phyloP scores from a whole-genome alignment of 2,113 vertebrate species.

The Uropsilus gracilis region DNA sequence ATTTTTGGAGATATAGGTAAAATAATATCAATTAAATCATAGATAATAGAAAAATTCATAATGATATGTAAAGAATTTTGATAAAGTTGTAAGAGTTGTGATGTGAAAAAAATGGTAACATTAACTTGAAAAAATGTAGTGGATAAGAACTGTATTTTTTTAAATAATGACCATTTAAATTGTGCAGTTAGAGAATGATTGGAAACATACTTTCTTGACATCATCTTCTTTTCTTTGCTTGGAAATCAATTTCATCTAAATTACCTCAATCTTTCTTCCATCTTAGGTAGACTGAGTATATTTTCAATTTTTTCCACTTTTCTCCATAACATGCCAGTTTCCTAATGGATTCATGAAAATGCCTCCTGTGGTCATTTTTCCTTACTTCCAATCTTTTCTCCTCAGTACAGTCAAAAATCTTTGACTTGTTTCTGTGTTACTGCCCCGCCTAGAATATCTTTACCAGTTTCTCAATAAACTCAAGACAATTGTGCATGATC shows the following conservation, averaged over 20 bases:
- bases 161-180: not conserved
- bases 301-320: not conserved
- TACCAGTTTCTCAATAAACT: not conserved
- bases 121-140: not conserved
- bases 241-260: not conserved
- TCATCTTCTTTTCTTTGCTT: not conserved
- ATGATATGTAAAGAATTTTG: not conserved
- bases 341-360: not conserved
- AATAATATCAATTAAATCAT: not conserved
- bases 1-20: not conserved
- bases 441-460: not conserved
- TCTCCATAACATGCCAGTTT: not conserved
- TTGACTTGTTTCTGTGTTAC: not conserved
- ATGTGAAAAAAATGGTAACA: not conserved
- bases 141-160: not conserved
- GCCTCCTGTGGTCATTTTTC: not conserved
- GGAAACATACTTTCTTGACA: not conserved
- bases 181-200: not conserved
- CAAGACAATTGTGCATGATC: not conserved
- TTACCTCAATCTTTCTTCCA: not conserved
- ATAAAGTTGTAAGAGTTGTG: not conserved
- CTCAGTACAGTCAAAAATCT: not conserved
- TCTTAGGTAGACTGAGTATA: not conserved
- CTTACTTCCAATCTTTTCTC: not conserved
- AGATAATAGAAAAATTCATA: not conserved